Evolutionary conservation across 2,888 invertebrate species (phyloP).

Genomic region (Lottia scabra): DNA sequence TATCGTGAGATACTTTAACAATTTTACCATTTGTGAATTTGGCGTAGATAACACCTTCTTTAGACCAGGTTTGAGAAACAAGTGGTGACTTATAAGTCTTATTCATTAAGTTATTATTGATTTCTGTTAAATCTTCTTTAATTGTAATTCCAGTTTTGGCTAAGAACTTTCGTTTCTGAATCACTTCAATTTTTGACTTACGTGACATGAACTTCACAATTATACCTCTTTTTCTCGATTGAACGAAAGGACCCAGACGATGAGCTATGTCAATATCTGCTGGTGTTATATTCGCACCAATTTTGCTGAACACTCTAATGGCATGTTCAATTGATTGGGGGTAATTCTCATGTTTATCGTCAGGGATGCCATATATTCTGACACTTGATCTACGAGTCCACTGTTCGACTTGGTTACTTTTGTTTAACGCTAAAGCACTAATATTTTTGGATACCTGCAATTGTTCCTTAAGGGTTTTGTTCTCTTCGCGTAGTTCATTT

Average conservation of each 20-base stretch:
- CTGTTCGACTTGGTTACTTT: not conserved
- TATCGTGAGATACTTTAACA: not conserved
- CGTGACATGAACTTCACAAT: not conserved
- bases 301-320: not conserved
- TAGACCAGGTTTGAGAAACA: not conserved
- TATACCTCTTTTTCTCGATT: not conserved
- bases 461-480: too few species aligned
- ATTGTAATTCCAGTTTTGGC: not conserved
- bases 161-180: not conserved
- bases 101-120: not conserved
- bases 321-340: not conserved
- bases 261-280: not conserved
- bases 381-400: not conserved
- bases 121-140: not conserved
- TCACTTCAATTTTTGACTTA: not conserved
- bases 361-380: not conserved
- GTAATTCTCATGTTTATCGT: not conserved
- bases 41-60: not conserved
- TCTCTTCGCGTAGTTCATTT: too few species aligned
- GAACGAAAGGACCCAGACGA: not conserved
- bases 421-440: not conserved
- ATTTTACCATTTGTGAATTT: not conserved
- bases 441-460: not conserved
- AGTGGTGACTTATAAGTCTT: not conserved
- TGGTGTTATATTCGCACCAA: not conserved